phyloP scores from a whole-genome alignment of 2,888 invertebrate species.

The Sinodicranocentrus sp. region DNA sequence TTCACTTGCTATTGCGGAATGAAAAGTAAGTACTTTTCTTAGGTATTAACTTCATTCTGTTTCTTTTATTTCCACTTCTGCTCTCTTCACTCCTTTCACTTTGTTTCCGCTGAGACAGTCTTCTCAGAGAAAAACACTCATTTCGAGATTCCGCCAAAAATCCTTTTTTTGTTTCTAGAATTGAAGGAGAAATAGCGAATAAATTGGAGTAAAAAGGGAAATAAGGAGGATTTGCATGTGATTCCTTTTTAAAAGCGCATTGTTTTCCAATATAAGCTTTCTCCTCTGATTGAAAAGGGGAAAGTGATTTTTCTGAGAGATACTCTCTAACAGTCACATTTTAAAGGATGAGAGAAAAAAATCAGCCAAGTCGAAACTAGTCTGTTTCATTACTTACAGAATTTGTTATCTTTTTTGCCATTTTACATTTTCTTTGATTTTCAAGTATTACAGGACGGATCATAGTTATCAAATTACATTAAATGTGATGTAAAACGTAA shows the following conservation, averaged over 20 bases:
- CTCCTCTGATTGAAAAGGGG: slow-evolving; percentile 40
- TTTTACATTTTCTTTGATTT: no score
- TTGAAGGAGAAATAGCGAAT: slow-evolving; percentile 8
- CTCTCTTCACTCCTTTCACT: not conserved
- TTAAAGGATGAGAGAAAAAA: not conserved
- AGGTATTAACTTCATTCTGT: slow-evolving; percentile 38
- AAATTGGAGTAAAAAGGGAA: slow-evolving; percentile 30
- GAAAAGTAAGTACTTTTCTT: slow-evolving; percentile 22
- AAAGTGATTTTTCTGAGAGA: slow-evolving; percentile 11
- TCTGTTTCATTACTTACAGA: no score
- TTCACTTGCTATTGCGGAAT: not conserved
- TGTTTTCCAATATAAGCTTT: slow-evolving; percentile 49
- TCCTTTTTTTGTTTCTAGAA: not conserved
- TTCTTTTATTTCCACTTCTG: slow-evolving; percentile 45
- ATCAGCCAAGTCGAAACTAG: no score
- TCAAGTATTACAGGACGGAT: no score
- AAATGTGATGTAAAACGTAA: no score
- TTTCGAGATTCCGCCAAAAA: not conserved
- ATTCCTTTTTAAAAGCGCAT: slow-evolving; percentile 54
- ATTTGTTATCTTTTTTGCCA: no score
- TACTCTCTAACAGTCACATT: not conserved
- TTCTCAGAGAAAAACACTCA: no score
- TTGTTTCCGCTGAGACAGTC: not conserved
- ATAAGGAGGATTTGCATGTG: slow-evolving; percentile 48
- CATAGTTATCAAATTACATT: no score